phyloP scores from a whole-genome alignment of 1,140 invertebrate species.

The Pachypsylla venusta region DNA sequence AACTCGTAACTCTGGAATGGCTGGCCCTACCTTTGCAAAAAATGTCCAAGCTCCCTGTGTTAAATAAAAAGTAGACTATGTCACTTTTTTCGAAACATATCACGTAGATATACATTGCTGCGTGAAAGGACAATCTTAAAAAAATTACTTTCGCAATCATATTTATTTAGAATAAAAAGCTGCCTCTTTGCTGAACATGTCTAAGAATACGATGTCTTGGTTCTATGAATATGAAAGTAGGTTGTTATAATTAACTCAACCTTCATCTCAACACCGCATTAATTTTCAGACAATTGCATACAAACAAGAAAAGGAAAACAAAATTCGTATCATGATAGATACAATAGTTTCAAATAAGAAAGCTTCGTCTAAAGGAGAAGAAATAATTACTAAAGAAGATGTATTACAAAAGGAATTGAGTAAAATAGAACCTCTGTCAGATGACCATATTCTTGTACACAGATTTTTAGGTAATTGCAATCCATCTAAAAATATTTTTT shows the following conservation, averaged over 20 bases:
- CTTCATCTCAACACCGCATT: background rate
- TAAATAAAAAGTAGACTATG: no score
- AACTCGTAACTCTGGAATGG: no score
- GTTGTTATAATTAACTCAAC: background rate
- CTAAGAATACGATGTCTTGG: no score
- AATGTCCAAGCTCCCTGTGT: no score
- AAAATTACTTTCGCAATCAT: no score
- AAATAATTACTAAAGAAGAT: constrained; percentile 18
- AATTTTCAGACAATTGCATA: constrained; percentile 34
- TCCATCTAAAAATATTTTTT: constrained; percentile 25
- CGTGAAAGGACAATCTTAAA: no score
- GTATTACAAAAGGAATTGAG: constrained; percentile 21
- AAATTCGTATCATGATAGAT: constrained; percentile 38
- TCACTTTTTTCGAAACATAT: no score
- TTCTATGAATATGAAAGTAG: background rate
- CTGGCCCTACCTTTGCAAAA: no score
- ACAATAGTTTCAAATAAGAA: constrained; percentile 47
- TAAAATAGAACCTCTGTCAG: constrained; percentile 10
- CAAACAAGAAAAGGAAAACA: constrained; percentile 39
- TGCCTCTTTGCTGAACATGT: no score
- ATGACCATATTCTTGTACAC: constrained; percentile 31
- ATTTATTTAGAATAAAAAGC: no score
- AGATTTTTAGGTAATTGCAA: constrained; percentile 32
- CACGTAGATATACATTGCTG: no score
- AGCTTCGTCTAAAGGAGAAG: constrained; percentile 17